Evolutionary conservation across 1,140 invertebrate genomes (phyloP).

Genomic region (Trichonephila clavata): DNA sequence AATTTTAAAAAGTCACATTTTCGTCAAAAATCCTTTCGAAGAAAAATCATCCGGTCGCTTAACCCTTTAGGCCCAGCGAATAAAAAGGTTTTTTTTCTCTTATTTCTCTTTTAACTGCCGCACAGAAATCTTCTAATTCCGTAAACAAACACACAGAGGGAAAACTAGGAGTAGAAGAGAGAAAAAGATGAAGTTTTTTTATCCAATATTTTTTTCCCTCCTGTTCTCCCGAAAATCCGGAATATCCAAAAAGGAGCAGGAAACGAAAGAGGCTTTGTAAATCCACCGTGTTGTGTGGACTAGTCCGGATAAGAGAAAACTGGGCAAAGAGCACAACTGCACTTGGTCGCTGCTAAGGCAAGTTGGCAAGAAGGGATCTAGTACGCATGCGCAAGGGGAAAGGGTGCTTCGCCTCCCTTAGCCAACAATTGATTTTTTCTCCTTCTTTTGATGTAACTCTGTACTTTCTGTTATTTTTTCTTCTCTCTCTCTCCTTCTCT

Average conservation of each 20-base stretch:
- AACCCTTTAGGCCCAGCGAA: slow-evolving; percentile 53
- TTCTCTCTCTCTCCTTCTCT: background rate
- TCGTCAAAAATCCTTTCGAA: background rate
- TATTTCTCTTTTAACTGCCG: background rate
- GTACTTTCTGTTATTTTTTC: slow-evolving; percentile 75
- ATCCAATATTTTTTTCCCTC: slow-evolving; percentile 39
- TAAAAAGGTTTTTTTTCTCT: background rate
- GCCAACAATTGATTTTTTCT: slow-evolving; percentile 76
- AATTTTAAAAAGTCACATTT: background rate
- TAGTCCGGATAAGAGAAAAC: slow-evolving; percentile 62
- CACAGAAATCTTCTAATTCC: slow-evolving; percentile 61
- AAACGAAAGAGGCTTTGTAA: slow-evolving; percentile 49
- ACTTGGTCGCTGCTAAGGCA: slow-evolving; percentile 68
- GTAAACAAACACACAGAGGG: slow-evolving; percentile 52
- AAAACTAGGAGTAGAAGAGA: slow-evolving; percentile 26
- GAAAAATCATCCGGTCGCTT: background rate
- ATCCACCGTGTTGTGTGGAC: slow-evolving; percentile 60
- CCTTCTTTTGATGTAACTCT: slow-evolving; percentile 74
- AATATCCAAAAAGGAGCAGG: slow-evolving; percentile 39
- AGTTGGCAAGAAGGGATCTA: slow-evolving; percentile 59
- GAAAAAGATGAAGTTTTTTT: slow-evolving; percentile 24
- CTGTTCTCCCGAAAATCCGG: slow-evolving; percentile 12
- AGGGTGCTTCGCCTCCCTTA: slow-evolving; percentile 15
- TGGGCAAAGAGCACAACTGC: slow-evolving; percentile 65
- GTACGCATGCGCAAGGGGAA: slow-evolving; percentile 53